These are phyloP conservation scores for Periphyllus acericola DNA, from an alignment of 2,888 invertebrate genomes.

Conservation along the genomic window DNA sequence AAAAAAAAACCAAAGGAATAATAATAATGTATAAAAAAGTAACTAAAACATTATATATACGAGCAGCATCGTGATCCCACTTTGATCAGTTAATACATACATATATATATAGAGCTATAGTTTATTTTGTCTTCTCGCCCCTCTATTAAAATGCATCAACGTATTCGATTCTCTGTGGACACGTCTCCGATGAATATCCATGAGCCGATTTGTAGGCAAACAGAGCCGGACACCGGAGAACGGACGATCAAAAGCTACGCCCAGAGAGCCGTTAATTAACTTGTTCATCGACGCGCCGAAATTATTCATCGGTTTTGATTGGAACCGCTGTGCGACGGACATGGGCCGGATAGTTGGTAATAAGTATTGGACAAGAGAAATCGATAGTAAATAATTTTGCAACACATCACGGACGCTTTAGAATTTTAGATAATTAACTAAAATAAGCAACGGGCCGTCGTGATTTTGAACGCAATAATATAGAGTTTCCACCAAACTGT, in stretches of 20 bases:
- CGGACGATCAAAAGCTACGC: constrained; percentile 47
- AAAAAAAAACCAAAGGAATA: neutral
- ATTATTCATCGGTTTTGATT: constrained; percentile 53
- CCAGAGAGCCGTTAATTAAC: constrained; percentile 50
- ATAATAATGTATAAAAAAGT: neutral
- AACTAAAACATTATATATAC: neutral
- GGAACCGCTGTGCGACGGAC: neutral
- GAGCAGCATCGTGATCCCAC: neutral
- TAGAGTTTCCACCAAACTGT: no score
- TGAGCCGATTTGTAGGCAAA: constrained; percentile 53
- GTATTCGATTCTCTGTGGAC: constrained; percentile 44
- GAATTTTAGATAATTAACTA: neutral
- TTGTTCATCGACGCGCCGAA: constrained; percentile 55
- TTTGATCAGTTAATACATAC: constrained; percentile 11
- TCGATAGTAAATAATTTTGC: neutral
- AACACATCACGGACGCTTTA: neutral
- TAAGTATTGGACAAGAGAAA: neutral
- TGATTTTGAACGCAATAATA: neutral
- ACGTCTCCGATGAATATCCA: constrained; percentile 56
- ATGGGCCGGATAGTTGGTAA: neutral
- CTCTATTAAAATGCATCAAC: constrained; percentile 43
- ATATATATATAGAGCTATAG: neutral
- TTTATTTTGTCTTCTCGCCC: constrained; percentile 28
- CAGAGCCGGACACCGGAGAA: constrained; percentile 40
- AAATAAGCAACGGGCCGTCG: no score